Conservation (phyloP, 2,797 vertebrate species). For the Varecia variegata region DNA sequence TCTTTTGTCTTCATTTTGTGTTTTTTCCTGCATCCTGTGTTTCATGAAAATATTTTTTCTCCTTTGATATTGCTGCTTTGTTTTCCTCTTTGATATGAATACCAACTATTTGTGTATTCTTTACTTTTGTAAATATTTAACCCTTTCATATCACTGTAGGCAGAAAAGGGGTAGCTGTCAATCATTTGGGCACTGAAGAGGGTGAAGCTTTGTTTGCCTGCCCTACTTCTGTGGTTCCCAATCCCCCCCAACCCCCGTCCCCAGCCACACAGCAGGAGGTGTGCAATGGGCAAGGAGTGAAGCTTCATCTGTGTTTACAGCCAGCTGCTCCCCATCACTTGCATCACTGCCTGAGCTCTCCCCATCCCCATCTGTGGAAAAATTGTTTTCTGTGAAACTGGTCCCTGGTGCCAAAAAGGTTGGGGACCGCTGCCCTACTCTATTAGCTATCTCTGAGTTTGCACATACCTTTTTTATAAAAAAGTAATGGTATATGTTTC, state of each 20-base stretch:
- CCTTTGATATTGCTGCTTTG: neutral
- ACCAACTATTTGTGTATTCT: neutral
- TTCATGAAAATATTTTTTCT: slow-evolving; percentile 44
- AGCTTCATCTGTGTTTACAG: too few species aligned
- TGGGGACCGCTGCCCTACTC: neutral
- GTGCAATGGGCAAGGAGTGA: neutral
- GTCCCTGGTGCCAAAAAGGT: too few species aligned
- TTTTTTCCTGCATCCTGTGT: neutral
- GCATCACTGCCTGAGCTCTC: too few species aligned
- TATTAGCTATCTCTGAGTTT: neutral
- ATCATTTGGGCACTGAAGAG: neutral
- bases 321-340: too few species aligned
- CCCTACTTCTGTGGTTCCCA: neutral
- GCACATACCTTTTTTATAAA: neutral
- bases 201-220: neutral
- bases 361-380: too few species aligned
- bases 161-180: neutral
- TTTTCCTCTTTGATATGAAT: neutral
- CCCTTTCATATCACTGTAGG: neutral
- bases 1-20: neutral
- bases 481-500: neutral
- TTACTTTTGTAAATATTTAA: slow-evolving; percentile 2
- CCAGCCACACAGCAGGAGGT: too few species aligned
- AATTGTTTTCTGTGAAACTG: too few species aligned
- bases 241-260: too few species aligned